These are phyloP conservation scores for Latrodectus elegans DNA, from an alignment of 2,888 invertebrate species.

Conservation along the genomic window DNA sequence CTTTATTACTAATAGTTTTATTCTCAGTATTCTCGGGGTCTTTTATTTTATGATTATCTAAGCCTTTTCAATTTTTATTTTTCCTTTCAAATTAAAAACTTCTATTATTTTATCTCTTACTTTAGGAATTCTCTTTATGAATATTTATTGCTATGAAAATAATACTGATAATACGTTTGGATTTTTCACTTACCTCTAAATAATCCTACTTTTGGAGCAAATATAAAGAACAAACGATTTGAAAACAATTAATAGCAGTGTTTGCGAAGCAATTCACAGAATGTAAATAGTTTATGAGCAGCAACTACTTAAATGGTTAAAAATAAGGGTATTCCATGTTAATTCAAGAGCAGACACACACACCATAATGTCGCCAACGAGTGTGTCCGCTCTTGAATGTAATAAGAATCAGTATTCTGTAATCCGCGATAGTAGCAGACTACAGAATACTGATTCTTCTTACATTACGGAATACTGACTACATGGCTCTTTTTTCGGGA, in stretches of 20 bases:
- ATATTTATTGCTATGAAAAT: background rate
- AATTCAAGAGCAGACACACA: background rate
- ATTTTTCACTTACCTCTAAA: constrained; percentile 9
- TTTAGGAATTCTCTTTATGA: no score
- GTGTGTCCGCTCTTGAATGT: constrained; percentile 1
- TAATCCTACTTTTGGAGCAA: constrained; percentile 2
- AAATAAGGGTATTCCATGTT: background rate
- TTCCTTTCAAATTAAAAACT: no score
- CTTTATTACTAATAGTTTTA: no score
- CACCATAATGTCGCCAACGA: background rate
- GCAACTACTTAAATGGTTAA: background rate
- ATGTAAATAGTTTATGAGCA: background rate
- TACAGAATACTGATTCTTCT: no score
- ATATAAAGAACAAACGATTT: background rate
- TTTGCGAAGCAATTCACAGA: background rate
- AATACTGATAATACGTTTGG: background rate
- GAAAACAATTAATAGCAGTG: no score
- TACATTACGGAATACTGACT: no score
- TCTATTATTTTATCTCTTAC: no score
- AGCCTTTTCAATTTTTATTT: no score
- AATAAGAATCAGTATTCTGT: background rate
- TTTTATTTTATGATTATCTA: no score
- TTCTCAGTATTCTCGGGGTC: no score
- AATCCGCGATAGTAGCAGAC: background rate
- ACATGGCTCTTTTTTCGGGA: no score